A percentile compares a stretch with the other conserved stretches of the same genome.
phyloP scores from a whole-genome alignment of 2,797 vertebrate species.

The Limnodromus scolopaceus region DNA sequence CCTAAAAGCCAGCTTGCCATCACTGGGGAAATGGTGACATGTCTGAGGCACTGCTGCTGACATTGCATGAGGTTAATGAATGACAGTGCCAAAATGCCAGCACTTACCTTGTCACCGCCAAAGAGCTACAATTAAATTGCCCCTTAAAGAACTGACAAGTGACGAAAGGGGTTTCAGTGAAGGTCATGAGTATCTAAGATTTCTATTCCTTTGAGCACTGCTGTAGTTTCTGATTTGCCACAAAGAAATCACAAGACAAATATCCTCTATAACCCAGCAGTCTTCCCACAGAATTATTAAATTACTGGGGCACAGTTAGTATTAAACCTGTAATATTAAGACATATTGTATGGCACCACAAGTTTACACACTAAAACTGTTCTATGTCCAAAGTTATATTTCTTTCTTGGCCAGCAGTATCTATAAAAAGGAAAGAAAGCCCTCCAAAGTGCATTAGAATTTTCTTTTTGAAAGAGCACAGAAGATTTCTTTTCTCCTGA shows the following conservation, averaged over 20 bases:
- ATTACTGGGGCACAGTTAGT: constrained; percentile 50
- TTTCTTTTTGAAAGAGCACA: background rate
- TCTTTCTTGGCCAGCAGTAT: background rate
- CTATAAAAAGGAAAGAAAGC: background rate
- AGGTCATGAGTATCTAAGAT: constrained; percentile 82
- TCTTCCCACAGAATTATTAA: constrained; percentile 67
- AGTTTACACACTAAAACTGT: constrained; percentile 35
- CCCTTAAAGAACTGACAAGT: constrained; percentile 79
- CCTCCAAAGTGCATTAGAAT: background rate
- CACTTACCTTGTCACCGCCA: constrained; percentile 79
- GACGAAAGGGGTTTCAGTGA: constrained; percentile 88
- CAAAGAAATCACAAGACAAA: constrained; percentile 83
- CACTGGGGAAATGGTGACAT: constrained; percentile 64
- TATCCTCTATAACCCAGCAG: constrained; percentile 75
- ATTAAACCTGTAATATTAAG: constrained; percentile 45
- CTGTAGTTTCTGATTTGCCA: constrained; percentile 75
- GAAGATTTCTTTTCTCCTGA: constrained; percentile 9
- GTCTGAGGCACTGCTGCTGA: constrained; percentile 70
- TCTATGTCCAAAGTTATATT: constrained; percentile 6
- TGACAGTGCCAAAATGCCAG: constrained; percentile 78
- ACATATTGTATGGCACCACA: background rate
- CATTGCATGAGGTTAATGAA: constrained; percentile 75
- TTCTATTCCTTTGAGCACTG: constrained; percentile 72
- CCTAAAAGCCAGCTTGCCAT: constrained; percentile 58
- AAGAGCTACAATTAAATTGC: constrained; percentile 79